A percentile compares a stretch with the other conserved stretches of the same genome.
These are phyloP conservation scores for Elegia similella DNA, from an alignment of 2,888 invertebrate genomes.

Conservation along the genomic window DNA sequence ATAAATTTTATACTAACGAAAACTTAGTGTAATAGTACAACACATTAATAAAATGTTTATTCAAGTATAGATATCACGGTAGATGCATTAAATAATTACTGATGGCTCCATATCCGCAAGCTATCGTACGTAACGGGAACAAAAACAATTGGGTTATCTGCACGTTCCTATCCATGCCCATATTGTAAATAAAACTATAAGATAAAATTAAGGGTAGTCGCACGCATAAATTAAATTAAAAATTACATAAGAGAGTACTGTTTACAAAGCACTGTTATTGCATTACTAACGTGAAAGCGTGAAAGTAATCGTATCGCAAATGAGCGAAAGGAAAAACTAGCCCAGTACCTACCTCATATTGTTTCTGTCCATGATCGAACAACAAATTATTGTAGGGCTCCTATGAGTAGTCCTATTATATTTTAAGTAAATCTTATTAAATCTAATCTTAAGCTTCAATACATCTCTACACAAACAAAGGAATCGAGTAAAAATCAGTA, in stretches of 20 bases:
- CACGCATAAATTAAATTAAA: neutral
- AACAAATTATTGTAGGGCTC: constrained; percentile 28
- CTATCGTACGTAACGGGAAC: neutral
- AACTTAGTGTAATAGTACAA: neutral
- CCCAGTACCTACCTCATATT: constrained; percentile 67
- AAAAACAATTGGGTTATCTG: constrained; percentile 15
- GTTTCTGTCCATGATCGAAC: constrained; percentile 67
- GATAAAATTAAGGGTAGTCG: neutral
- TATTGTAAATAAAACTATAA: neutral
- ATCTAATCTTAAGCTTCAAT: constrained; percentile 42
- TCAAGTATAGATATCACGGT: neutral
- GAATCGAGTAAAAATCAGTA: constrained; percentile 51
- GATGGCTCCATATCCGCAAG: neutral
- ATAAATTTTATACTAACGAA: too few species aligned
- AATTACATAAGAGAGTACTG: neutral
- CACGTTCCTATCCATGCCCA: neutral
- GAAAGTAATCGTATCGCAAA: constrained; percentile 34
- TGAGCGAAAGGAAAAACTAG: constrained; percentile 45
- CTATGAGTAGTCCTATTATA: constrained; percentile 31
- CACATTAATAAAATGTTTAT: neutral
- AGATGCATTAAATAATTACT: neutral
- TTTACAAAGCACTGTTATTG: constrained; percentile 17
- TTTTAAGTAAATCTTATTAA: constrained; percentile 42
- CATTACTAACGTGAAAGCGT: constrained; percentile 29
- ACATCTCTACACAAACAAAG: constrained; percentile 56